Base-by-base conservation (phyloP, 1,140 invertebrate genomes). In the Lepidostoma basale region DNA sequence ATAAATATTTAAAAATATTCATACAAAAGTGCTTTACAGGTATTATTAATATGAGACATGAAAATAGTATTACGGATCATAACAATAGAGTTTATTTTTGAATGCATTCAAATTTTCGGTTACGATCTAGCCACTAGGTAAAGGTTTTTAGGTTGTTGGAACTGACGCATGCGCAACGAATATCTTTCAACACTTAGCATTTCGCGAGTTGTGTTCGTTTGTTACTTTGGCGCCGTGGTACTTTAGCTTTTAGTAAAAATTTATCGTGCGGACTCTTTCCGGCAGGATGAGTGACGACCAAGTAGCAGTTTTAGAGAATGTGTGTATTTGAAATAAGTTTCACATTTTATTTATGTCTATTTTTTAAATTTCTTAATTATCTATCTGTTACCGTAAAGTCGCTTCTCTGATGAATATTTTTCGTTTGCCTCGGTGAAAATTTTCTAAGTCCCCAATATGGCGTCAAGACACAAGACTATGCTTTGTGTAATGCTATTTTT, bases 361-460 rank as follows among this genome's bases (percentile, higher is more conserved):
- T 64, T 66, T 23, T 40, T 20, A 49, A 26, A 56, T 26, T 44
- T 26, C n/a, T 42, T 12, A 66, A 10, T 10, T 14, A 22, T 54
- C 33, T 8, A 4, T 4, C 3, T 10, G 9, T 33, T 45, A 20
- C 14, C 8, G 20, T 22, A 22, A 18, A 47, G 20, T 8, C 42
- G 40, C 56, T 71, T 63, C 56, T 45, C 72, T 77, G 70, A 77
- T 75, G 77, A 79, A 78, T 79, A 70, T 72, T 79, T 77, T 72
- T 76, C 74, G 70, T 47, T 72, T 72, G 76, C 76, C 78, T 75
- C 78, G 76, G 80, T 83, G 81, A 88, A 89, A 89, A 84, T 90
- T 90, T 90, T 90, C 88, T 90, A 91, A 90, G 89, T 90, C 89
- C 88, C 54, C 86, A 90, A 90, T 89, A 90, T 90, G 89, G 89